These are phyloP conservation scores for Drosophila meridiana DNA, from an alignment of 2,888 invertebrate genomes.

Conservation along the genomic window DNA sequence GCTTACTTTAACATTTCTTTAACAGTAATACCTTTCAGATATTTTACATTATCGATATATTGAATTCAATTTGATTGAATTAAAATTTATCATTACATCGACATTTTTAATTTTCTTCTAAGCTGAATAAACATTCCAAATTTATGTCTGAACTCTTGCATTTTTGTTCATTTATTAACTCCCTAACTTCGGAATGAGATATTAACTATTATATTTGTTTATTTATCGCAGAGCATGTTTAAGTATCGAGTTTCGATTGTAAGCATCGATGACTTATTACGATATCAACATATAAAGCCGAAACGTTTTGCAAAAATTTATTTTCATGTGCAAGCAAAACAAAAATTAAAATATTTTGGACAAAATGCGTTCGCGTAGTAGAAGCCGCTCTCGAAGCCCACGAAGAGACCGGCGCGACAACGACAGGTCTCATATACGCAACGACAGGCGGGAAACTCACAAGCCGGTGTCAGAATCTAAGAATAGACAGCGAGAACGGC, in stretches of 20 bases:
- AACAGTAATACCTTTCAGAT: constrained; percentile 18
- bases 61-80: neutral
- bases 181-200: fast-evolving
- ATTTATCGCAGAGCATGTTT: neutral
- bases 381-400: constrained; percentile 52
- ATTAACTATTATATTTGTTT: neutral
- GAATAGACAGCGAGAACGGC: constrained; percentile 13
- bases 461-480: constrained; percentile 28
- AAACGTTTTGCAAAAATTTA: constrained; percentile 40
- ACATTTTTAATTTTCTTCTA: neutral
- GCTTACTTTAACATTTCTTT: constrained; percentile 23
- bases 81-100: neutral
- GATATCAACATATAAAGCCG: constrained; percentile 23
- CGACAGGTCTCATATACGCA: constrained; percentile 20
- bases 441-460: constrained; percentile 28
- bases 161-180: neutral
- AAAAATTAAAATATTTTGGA: neutral
- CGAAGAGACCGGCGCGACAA: constrained; percentile 40
- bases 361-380: constrained; percentile 63
- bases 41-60: constrained; percentile 4
- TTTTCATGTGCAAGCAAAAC: neutral
- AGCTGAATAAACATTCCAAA: neutral
- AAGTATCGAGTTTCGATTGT: neutral
- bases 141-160: neutral
- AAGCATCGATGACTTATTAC: constrained; percentile 20